Evolutionary conservation across 1,140 invertebrate species (phyloP), one percentile per base, ranked within the genome.

Genomic region (Rhagoletis pomonella): DNA sequence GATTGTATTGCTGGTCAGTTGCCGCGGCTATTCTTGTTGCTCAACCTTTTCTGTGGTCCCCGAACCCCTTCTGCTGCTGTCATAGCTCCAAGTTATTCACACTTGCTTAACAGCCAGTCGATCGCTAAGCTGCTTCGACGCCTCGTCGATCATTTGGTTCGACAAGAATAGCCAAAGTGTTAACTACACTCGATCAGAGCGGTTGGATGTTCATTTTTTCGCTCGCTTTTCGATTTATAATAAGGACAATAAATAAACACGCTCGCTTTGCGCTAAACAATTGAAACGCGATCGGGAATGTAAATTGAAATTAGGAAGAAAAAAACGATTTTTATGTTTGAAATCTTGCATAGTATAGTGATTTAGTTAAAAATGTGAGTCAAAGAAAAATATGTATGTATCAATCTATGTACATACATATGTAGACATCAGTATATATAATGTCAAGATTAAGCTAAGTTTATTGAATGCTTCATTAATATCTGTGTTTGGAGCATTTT

Each of bases 101-200:
- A 81, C 73, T 58, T 19, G 73, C 73, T 81, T 50, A 47, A 81
- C 73, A 81, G 47, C 73, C 12, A 50, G 19, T 14, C 44, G 73
- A 81, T 81, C 50, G 73, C 67, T 73, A 81, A 81, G 73, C 73
- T 29, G 47, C 47, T 81, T 81, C 42, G n/a, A 12, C 50, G 73
- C 73, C 50, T 81, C 73, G 55, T 19, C 55, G 47, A 55, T 85
- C 62, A 17, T 87, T 85, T 87, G 42, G 62, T 88, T 88, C 44
- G 84, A 73, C 55, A 87, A 88, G 86, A 88, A 84, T 86, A 77
- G 77, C 50, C 88, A 88, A 88, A 88, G 88, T 88, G 87, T 87
- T 88, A 86, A 85, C 42, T 86, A 67, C 88, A 55, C 67, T 88
- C 88, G 88, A 88, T 86, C 87, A 85, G 87, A 86, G 67, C 84